These are phyloP conservation scores for Autographa pulchrina DNA, from an alignment of 2,888 invertebrate species.

Conservation along the genomic window DNA sequence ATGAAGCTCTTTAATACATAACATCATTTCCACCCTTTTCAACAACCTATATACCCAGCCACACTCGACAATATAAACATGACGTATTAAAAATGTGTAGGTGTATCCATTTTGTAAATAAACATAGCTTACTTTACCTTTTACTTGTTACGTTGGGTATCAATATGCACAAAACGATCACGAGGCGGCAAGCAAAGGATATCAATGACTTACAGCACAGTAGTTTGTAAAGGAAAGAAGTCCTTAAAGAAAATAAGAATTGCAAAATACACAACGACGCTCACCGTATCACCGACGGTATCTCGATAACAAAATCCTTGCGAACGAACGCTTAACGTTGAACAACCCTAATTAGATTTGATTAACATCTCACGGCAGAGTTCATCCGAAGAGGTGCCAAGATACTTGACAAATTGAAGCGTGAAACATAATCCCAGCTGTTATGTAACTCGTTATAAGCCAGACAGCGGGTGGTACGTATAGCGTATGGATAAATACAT, in stretches of 20 bases:
- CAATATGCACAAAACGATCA: no score
- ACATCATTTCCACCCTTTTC: no score
- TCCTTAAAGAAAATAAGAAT: neutral
- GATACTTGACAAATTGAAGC: slow-evolving; percentile 48
- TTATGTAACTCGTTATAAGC: slow-evolving; percentile 55
- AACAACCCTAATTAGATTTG: slow-evolving; percentile 44
- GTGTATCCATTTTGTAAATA: no score
- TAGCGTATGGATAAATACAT: neutral
- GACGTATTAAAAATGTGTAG: no score
- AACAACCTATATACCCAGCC: no score
- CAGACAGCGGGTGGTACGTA: neutral
- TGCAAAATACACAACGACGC: neutral
- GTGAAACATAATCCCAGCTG: slow-evolving; percentile 49
- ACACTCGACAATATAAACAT: no score
- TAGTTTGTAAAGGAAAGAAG: neutral
- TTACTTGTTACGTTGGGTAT: no score
- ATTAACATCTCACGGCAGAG: slow-evolving; percentile 47
- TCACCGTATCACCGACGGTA: neutral
- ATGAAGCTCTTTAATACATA: slow-evolving; percentile 10
- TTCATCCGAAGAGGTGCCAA: slow-evolving; percentile 50
- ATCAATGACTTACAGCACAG: no score
- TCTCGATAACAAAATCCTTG: slow-evolving; percentile 25
- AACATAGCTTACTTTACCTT: no score
- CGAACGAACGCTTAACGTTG: slow-evolving; percentile 14
- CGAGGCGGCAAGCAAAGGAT: no score